Evolutionary conservation across 2,888 invertebrate genomes (phyloP), one percentile per base, ranked within the genome.

Genomic region (Anoncus sp.): DNA sequence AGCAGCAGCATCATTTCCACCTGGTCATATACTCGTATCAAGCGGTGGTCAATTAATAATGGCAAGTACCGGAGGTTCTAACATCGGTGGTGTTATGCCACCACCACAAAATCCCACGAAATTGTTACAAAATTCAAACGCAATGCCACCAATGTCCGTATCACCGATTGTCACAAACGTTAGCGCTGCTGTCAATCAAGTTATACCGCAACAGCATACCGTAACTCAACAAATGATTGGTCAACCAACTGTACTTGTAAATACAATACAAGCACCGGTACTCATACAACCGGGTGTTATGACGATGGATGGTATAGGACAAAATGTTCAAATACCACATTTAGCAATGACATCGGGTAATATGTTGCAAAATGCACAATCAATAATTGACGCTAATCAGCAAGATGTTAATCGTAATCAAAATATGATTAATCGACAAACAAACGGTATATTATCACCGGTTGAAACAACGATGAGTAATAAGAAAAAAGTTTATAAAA

Each of bases 201-300:
- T 94, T 0, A 93, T 94, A 45, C 94, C 95, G 1, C 93, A 94
- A 0, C 94, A 94, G 0, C 94, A 94, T 0, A 93, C 93, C 0
- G 93, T 93, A 1, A 93, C 94, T 1, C 95, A 94, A 82, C 94
- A 95, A 86, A 94, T 96, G 18, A 92, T 96, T 2, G 96, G 95
- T 31, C 96, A 95, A 86, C 95, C 96, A 31, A 95, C 96, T 0
- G 96, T 97, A 0, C 93, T 97, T 5, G 95, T 97, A 1, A 97
- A 97, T 87, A 94, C 97, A 0, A 91, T 97, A 79, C 95, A 95
- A 60, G 93, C 96, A 18, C 96, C 96, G 0, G 96, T 96, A 83
- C 94, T 97, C 6, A 93, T 97, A 51, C 97, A 97, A 86, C 96
- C 96, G 0, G 94, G 95, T 2, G 94, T 96, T 82, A 95, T 96